A percentile compares a stretch with the other conserved stretches of the same genome.
Evolutionary conservation across 2,888 invertebrate genomes (phyloP).

Genomic region (Acanthoscelides obtectus): DNA sequence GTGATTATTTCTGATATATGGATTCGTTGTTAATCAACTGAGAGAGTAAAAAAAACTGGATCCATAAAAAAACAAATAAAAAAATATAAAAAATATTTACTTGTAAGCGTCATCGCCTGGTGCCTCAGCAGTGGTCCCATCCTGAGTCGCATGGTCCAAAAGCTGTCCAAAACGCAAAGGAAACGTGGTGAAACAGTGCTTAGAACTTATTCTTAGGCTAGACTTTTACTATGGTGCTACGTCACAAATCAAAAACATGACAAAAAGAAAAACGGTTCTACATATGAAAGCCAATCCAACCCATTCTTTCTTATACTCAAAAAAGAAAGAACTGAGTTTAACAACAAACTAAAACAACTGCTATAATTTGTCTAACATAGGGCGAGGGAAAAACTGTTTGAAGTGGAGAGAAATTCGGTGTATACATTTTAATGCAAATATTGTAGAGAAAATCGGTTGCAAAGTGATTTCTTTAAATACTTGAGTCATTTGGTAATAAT

Average conservation of each 20-base stretch:
- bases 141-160: slow-evolving; percentile 61
- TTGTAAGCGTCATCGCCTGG: slow-evolving; percentile 54
- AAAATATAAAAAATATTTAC: slow-evolving; percentile 55
- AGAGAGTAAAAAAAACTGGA: slow-evolving; percentile 31
- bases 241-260: slow-evolving; percentile 19
- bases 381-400: background rate
- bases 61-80: slow-evolving; percentile 41
- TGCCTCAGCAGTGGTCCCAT: slow-evolving; percentile 53
- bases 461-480: too few species aligned
- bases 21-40: too few species aligned
- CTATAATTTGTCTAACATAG: background rate
- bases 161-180: slow-evolving; percentile 63
- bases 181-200: slow-evolving; percentile 47
- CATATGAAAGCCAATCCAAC: slow-evolving; percentile 2
- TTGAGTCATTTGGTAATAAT: too few species aligned
- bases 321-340: background rate
- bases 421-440: too few species aligned
- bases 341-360: background rate
- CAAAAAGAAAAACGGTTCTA: slow-evolving; percentile 23
- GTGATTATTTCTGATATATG: too few species aligned
- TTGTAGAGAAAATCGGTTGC: too few species aligned
- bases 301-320: background rate
- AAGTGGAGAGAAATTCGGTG: background rate
- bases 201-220: slow-evolving; percentile 1
- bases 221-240: slow-evolving; percentile 29